These are phyloP conservation scores for Hippocampus abdominalis DNA, from an alignment of 2,113 vertebrate genomes.

Conservation along the genomic window DNA sequence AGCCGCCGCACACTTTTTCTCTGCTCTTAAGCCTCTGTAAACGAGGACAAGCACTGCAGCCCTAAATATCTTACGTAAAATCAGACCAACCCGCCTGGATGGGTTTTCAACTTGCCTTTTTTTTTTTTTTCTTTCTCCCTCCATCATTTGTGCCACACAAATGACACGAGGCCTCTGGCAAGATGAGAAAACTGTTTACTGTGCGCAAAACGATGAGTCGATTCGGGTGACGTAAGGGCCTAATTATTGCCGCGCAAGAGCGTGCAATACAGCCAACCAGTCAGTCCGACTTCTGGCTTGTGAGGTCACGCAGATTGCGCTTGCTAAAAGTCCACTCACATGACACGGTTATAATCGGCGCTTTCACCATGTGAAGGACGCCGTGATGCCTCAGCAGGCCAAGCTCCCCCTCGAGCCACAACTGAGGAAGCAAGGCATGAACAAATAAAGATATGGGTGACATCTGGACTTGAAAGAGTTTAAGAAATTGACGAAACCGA, in stretches of 20 bases:
- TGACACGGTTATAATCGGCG: constrained; percentile 7
- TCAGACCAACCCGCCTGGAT: constrained; percentile 2
- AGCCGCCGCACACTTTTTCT: constrained; percentile 46
- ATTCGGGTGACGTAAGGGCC: not conserved
- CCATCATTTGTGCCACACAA: not conserved
- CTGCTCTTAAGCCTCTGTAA: constrained; percentile 53
- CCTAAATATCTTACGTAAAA: constrained; percentile 41
- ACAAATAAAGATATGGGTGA: not conserved
- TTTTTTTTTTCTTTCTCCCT: not conserved
- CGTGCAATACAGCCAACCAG: not conserved
- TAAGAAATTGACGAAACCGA: not conserved
- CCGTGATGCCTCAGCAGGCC: not conserved
- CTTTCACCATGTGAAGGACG: constrained; percentile 20
- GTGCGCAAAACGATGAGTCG: not conserved
- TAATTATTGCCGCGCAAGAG: not conserved
- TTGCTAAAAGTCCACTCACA: constrained; percentile 6
- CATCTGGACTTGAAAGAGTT: not conserved
- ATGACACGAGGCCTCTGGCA: not conserved
- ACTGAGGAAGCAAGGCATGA: not conserved
- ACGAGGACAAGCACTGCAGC: constrained; percentile 27
- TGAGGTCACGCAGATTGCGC: not conserved
- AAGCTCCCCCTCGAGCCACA: not conserved
- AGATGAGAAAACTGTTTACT: constrained; percentile 6
- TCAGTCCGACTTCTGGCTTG: not conserved
- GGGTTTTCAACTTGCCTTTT: not conserved